Percentiles rank a stretch among this genome's conserved stretches.
These are phyloP conservation scores for Setipinna tenuifilis DNA, from an alignment of 2,797 vertebrate species.

Conservation along the genomic window DNA sequence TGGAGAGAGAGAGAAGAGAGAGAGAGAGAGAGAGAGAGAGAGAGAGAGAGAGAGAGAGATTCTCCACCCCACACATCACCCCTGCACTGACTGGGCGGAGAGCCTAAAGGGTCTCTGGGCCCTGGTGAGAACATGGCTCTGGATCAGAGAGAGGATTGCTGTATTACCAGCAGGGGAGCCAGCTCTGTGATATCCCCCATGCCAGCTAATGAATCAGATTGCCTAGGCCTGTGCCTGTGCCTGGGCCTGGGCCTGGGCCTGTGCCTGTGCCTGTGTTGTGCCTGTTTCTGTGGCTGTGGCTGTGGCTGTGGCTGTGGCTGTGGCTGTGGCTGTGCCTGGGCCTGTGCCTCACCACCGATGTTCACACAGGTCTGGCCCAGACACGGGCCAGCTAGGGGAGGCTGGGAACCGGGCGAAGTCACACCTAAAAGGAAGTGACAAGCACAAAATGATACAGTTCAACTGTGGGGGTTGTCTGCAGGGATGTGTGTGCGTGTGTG, in stretches of 20 bases:
- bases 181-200: slow-evolving; percentile 36
- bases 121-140: slow-evolving; percentile 29
- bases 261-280: too few relatives aligned
- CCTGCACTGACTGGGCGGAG: background rate
- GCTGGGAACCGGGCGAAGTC: slow-evolving; percentile 56
- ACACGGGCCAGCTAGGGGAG: slow-evolving; percentile 27
- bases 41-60: background rate
- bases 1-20: too few relatives aligned
- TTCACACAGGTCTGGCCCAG: slow-evolving; percentile 49
- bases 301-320: too few relatives aligned
- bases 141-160: slow-evolving; percentile 27
- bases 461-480: slow-evolving; percentile 33
- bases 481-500: too few relatives aligned
- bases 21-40: too few relatives aligned
- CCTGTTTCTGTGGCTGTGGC: too few relatives aligned
- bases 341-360: slow-evolving; percentile 29
- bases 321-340: too few relatives aligned
- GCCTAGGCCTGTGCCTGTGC: slow-evolving; percentile 65
- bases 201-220: slow-evolving; percentile 67
- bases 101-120: background rate
- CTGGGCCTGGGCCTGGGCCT: slow-evolving; percentile 33
- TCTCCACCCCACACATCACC: background rate
- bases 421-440: slow-evolving; percentile 70
- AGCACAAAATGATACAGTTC: slow-evolving; percentile 69
- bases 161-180: slow-evolving; percentile 37